Evolutionary conservation across 2,113 vertebrate genomes (phyloP).

Genomic region (Nanger granti): DNA sequence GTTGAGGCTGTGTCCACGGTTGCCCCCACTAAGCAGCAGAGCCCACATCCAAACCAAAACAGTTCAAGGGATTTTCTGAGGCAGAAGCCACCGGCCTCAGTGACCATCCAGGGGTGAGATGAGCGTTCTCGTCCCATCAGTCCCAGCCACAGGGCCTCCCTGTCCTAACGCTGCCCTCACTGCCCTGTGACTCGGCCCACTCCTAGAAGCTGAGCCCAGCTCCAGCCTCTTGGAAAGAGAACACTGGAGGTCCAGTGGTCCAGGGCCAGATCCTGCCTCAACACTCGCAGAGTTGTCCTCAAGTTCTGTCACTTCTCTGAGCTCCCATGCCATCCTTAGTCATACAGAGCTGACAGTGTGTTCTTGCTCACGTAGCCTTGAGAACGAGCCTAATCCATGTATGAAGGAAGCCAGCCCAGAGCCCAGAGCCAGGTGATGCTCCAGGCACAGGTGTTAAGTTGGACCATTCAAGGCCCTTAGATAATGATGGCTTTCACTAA

Average conservation of each 20-base stretch:
- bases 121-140: accelerated
- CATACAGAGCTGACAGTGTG: accelerated
- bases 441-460: accelerated
- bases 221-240: background rate
- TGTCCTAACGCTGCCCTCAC: accelerated
- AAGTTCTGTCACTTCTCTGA: too few relatives aligned
- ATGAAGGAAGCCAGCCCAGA: accelerated
- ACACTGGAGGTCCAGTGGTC: background rate
- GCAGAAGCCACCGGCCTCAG: background rate
- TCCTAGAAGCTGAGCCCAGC: background rate
- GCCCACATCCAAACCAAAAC: background rate
- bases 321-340: background rate
- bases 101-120: accelerated
- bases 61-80: background rate
- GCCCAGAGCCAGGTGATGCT: accelerated
- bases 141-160: background rate
- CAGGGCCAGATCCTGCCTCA: background rate
- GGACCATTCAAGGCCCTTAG: accelerated
- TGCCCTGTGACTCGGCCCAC: accelerated
- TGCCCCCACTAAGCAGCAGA: background rate
- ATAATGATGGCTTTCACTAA: background rate
- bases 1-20: accelerated
- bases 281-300: background rate
- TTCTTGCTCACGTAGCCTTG: accelerated
- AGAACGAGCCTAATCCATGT: accelerated